A percentile compares a stretch with the other conserved stretches of the same genome.
Conservation (phyloP, 2,797 vertebrate species). For the Chromobotia macracanthus region DNA sequence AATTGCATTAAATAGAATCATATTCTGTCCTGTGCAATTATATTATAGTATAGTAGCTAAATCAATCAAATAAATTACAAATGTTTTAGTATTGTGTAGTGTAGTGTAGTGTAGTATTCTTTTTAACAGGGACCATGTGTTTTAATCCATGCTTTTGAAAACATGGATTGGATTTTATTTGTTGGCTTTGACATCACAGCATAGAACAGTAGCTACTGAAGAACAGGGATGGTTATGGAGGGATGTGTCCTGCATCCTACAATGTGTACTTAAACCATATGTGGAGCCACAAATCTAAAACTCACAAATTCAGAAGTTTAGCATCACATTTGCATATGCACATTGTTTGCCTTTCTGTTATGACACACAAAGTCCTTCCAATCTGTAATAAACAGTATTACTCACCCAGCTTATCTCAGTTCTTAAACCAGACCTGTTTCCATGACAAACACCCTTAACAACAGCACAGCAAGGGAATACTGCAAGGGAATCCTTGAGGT, state of each 20-base stretch:
- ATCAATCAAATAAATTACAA: too few species aligned
- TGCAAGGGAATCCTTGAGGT: conserved; percentile 17
- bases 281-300: neutral
- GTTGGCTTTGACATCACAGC: too few species aligned
- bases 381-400: conserved; percentile 10
- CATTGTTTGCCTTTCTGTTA: neutral
- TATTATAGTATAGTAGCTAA: too few species aligned
- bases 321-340: neutral
- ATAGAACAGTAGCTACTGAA: too few species aligned
- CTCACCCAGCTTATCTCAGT: neutral
- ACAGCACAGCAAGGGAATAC: conserved; percentile 2
- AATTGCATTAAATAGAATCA: too few species aligned
- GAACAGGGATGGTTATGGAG: too few species aligned
- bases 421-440: conserved; percentile 15
- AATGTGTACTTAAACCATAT: neutral
- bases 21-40: too few species aligned
- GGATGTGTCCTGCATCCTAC: neutral
- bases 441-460: conserved; percentile 9
- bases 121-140: too few species aligned
- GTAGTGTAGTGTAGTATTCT: too few species aligned
- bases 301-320: neutral
- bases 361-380: neutral
- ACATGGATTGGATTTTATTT: too few species aligned
- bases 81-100: too few species aligned
- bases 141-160: too few species aligned